Percentiles rank a stretch among this genome's conserved stretches.
Evolutionary conservation across 2,797 vertebrate species (phyloP).

Genomic region (Crypturellus tataupa): DNA sequence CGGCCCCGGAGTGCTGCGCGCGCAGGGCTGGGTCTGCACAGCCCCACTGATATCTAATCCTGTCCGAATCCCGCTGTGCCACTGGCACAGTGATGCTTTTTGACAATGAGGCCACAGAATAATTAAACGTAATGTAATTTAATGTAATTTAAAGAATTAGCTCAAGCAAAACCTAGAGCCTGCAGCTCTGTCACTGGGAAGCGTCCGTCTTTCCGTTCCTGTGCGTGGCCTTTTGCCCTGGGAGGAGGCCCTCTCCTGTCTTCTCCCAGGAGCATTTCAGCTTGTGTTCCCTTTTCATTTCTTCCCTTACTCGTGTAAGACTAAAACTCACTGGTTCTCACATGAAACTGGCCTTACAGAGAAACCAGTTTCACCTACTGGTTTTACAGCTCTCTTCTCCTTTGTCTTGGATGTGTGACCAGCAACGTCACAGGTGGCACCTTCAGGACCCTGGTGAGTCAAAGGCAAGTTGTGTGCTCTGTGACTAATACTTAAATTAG

Average conservation of each 20-base stretch:
- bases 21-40: no score
- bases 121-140: neutral
- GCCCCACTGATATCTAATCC: no score
- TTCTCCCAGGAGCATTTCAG: neutral
- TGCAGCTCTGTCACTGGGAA: neutral
- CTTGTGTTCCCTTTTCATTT: neutral
- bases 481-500: neutral
- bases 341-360: rapidly evolving
- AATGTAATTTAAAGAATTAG: neutral
- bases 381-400: neutral
- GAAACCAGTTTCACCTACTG: neutral
- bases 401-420: neutral
- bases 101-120: neutral
- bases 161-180: no score
- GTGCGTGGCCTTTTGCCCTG: neutral
- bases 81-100: neutral
- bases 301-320: neutral
- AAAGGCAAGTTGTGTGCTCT: neutral
- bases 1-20: no score
- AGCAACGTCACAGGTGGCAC: neutral
- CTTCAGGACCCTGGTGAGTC: no score
- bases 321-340: neutral
- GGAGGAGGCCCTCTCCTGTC: neutral
- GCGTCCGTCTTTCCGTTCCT: neutral
- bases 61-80: neutral